Base-by-base conservation (phyloP, 2,113 vertebrate genomes). In the Heterocephalus glaber region DNA sequence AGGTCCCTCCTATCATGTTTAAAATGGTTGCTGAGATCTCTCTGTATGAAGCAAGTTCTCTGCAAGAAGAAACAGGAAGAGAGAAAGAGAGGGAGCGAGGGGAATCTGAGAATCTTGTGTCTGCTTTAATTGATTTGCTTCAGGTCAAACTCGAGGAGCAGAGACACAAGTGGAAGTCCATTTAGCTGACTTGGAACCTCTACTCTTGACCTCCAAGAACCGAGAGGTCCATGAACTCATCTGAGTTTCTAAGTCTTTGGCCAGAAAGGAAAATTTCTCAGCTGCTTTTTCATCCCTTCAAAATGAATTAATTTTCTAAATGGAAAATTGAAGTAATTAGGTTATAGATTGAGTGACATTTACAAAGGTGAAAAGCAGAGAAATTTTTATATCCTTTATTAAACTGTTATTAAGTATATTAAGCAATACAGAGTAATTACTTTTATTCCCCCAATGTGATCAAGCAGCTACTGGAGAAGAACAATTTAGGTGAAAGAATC, bases 241-340 rank as follows among this genome's bases (percentile, higher is more conserved):
- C 74, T 26, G 65, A 38, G 70, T 80, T 70, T 82, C 79, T 83
- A 33, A 74, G 82, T 84, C 92, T 56, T 70, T 35, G 30, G 70
- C 93, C 83, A 95, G 95, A 90, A 88, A 95, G 81, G 96, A 95
- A 97, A 96, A 93, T 80, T 94, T 88, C 94, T 90, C 87, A 79
- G 94, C 84, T 76, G 96, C 94, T 96, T 96, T 96, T 92, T 90
- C 85, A 95, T 94, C 93, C 52, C 94, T 97, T 98, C 91, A 77
- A 97, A 97, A 97, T 35, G 68, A 97, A 86, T 97, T 97, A 94
- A 95, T 95, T 98, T 95, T 87, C 97, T 92, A 98, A 98, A 97
- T 97, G 97, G 97, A 98, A 98, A 98, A 97, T 95, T 88, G 97
- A 98, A 98, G 97, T 97, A 98, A 98, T 98, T 98, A 97, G 96